Evolutionary conservation across 2,113 vertebrate species (phyloP).

Genomic region (Pluvianellus socialis): DNA sequence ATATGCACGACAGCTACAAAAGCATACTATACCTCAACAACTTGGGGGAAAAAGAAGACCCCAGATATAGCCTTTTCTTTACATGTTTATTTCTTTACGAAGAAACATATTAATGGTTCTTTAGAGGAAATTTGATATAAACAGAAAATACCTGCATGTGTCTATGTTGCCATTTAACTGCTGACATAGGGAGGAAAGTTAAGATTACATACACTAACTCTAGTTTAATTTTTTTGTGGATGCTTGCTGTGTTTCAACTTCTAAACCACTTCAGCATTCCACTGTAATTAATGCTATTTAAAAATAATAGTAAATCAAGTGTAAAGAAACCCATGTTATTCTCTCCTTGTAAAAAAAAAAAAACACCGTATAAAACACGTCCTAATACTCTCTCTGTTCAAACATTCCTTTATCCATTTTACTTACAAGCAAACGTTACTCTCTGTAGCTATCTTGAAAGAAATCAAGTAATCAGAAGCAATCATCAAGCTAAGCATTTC

Average conservation of each 20-base stretch:
- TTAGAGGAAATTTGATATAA: background rate
- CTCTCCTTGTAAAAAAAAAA: background rate
- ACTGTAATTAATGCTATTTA: background rate
- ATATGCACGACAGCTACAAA: background rate
- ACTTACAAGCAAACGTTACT: background rate
- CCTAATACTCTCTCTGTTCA: background rate
- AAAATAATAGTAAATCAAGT: background rate
- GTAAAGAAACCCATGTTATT: background rate
- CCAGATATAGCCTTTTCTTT: background rate
- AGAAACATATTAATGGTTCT: background rate
- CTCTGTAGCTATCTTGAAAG: conserved; percentile 50
- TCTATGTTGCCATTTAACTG: background rate
- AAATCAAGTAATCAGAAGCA: conserved; percentile 48
- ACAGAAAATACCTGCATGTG: background rate
- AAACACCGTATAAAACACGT: background rate
- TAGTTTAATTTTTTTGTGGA: background rate
- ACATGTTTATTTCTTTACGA: background rate
- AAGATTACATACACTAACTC: background rate
- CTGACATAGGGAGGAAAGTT: background rate
- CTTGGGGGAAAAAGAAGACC: background rate
- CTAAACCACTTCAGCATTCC: background rate
- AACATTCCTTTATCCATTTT: background rate
- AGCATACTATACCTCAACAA: background rate
- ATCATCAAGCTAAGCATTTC: conserved; percentile 53
- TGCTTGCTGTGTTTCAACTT: background rate